Evolutionary conservation across 2,888 invertebrate species (phyloP), one percentile per base, ranked within the genome.

Genomic region (Melanophora roralis): DNA sequence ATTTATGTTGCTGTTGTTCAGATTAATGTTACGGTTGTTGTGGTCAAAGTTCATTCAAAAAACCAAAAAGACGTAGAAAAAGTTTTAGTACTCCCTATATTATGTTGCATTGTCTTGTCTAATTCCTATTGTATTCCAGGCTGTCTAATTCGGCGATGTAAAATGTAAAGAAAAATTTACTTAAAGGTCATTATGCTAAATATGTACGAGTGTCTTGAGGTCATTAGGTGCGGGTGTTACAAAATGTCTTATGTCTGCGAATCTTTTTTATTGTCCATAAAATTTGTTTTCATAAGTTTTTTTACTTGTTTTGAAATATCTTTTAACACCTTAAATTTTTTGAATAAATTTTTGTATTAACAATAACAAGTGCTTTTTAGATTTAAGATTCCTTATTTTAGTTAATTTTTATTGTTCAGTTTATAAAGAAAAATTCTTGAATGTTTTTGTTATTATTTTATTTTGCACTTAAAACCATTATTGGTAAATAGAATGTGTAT

Each of bases 401-500:
- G 67, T 71, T 49, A 9, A 1, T 34, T 27, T 80, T 76, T 80
- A 80, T 80, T 80, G 71, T 76, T 68, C 60, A 71, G 72, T 80
- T 72, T 80, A 62, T 49, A 47, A 67, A 57, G 49, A 49, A 51
- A 69, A 65, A 69, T 74, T 72, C 45, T 65, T 27, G 40, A 32
- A 14, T 45, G 19, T 51, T 0, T 32, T 53, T 60, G 12, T 34
- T 43, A 36, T 27, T 43, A 9, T 57, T 21, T 51, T 34, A 45
- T 68, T 60, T 45, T 75, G 38, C 40, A 57, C 32, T 53, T 64
- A 68, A 27, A 64, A 43, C 71, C 82, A 81, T 81, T 76, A 82
- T 78, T 76, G 82, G 81, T 62, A 62, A 67, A 80, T 62, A 67
- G 76, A 80, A 80, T 80, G 82, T 82, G 78, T 72, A 82, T 81